These are phyloP conservation scores for Periplaneta americana DNA, from an alignment of 1,140 invertebrate species.

Conservation along the genomic window DNA sequence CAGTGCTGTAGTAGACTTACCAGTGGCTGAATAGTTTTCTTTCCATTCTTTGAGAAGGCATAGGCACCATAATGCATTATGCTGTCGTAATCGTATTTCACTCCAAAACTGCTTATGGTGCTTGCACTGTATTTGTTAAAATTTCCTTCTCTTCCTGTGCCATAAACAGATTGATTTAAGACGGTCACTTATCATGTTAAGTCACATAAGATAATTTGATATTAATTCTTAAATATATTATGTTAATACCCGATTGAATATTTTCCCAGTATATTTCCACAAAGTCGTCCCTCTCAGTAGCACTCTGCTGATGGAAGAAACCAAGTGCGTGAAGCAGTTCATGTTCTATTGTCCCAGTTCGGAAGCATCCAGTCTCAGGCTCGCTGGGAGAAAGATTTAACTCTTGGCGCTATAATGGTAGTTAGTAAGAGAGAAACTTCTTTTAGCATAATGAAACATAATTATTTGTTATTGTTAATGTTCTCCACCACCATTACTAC, in stretches of 20 bases:
- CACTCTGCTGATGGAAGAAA: slow-evolving; percentile 45
- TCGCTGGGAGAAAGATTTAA: slow-evolving; percentile 4
- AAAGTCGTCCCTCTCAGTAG: slow-evolving; percentile 39
- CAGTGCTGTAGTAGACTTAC: no score
- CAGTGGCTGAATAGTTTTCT: slow-evolving; percentile 61
- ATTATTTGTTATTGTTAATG: no score
- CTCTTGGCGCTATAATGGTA: not conserved
- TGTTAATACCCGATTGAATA: slow-evolving; percentile 25
- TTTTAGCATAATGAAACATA: not conserved
- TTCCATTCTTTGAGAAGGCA: slow-evolving; percentile 68
- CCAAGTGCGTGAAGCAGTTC: slow-evolving; percentile 45
- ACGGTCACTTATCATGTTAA: no score
- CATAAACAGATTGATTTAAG: no score
- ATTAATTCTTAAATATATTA: not conserved
- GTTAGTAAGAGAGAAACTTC: no score
- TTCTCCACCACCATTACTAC: no score
- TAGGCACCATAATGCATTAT: slow-evolving; percentile 79
- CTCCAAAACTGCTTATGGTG: not conserved
- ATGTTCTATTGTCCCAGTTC: slow-evolving; percentile 33
- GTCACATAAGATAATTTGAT: not conserved
- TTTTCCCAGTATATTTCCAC: slow-evolving; percentile 39
- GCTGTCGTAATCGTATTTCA: slow-evolving; percentile 66
- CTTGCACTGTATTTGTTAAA: slow-evolving; percentile 54
- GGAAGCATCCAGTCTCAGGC: slow-evolving; percentile 35
- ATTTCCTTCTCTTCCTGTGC: slow-evolving; percentile 54